Conservation (phyloP, 2,888 invertebrate genomes). For the Erebia palarica region DNA sequence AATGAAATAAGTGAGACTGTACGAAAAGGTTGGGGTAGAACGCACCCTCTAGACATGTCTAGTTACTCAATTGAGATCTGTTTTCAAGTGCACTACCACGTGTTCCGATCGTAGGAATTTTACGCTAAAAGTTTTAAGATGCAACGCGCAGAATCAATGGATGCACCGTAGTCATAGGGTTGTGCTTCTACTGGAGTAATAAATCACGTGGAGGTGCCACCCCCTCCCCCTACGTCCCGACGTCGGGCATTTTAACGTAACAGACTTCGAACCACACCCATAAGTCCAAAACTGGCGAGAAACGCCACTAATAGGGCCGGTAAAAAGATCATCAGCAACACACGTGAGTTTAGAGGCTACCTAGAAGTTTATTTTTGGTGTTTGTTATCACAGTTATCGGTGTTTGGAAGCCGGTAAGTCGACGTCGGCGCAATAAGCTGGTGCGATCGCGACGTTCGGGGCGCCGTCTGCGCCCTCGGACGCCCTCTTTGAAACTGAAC, state of each 20-base stretch:
- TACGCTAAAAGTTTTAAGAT: conserved; percentile 42
- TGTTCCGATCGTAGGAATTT: conserved; percentile 40
- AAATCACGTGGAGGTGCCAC: conserved; percentile 50
- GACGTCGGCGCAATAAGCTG: conserved; percentile 42
- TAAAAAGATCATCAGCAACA: conserved; percentile 17
- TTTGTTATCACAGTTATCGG: conserved; percentile 59
- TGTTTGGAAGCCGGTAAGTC: conserved; percentile 44
- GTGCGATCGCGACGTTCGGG: conserved; percentile 54
- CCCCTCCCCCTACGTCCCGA: conserved; percentile 39
- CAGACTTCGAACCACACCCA: conserved; percentile 62
- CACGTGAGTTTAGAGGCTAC: conserved; percentile 37
- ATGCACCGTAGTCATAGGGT: conserved; percentile 48
- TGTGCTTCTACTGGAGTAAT: conserved; percentile 48
- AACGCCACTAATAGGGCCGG: conserved; percentile 24
- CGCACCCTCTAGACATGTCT: conserved; percentile 9
- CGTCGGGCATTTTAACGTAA: conserved; percentile 47
- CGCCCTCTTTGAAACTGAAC: conserved; percentile 68
- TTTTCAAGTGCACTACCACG: conserved; percentile 38
- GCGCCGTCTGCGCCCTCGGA: conserved; percentile 66
- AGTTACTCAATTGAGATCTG: conserved; percentile 34
- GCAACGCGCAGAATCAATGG: conserved; percentile 57
- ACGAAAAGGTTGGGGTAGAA: background rate
- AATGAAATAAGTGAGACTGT: background rate
- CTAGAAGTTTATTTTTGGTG: conserved; percentile 51
- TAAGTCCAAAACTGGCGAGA: conserved; percentile 45